Percentiles rank a stretch among this genome's conserved stretches.
Conservation (phyloP, 37 sponge, comb jelly and placozoan genomes). For the Geodia barretti region DNA sequence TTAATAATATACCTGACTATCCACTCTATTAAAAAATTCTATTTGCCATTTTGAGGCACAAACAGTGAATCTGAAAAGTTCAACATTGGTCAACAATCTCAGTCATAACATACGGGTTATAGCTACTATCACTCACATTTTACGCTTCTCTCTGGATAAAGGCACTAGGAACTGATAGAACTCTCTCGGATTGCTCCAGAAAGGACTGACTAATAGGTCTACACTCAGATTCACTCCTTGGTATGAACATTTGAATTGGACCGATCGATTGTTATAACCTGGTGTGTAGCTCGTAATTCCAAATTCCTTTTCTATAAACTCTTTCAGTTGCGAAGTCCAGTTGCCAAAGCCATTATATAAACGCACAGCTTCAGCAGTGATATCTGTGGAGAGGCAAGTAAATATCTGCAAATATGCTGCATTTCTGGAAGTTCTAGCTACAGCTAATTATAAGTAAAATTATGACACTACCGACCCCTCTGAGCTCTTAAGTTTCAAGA, state of each 20-base stretch:
- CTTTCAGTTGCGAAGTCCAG: not conserved
- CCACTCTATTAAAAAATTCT: constrained; percentile 20
- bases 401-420: too few species aligned
- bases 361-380: too few species aligned
- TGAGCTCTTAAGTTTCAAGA: too few species aligned
- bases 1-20: constrained; percentile 15
- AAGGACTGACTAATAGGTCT: constrained; percentile 58
- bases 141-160: too few species aligned
- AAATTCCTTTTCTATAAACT: not conserved
- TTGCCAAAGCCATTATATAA: too few species aligned
- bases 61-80: constrained; percentile 41
- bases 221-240: constrained; percentile 21
- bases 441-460: too few species aligned
- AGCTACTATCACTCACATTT: too few species aligned
- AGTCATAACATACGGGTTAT: not conserved
- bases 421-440: too few species aligned
- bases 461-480: too few species aligned
- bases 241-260: constrained; percentile 4
- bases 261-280: not conserved
- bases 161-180: constrained; percentile 42
- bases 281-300: not conserved
- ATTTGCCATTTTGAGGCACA: constrained; percentile 62
- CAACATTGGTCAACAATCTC: not conserved
- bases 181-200: constrained; percentile 14
- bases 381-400: too few species aligned